Evolutionary conservation across 2,888 invertebrate species (phyloP), one percentile per base, ranked within the genome.

Genomic region (Ceraclea dissimilis): DNA sequence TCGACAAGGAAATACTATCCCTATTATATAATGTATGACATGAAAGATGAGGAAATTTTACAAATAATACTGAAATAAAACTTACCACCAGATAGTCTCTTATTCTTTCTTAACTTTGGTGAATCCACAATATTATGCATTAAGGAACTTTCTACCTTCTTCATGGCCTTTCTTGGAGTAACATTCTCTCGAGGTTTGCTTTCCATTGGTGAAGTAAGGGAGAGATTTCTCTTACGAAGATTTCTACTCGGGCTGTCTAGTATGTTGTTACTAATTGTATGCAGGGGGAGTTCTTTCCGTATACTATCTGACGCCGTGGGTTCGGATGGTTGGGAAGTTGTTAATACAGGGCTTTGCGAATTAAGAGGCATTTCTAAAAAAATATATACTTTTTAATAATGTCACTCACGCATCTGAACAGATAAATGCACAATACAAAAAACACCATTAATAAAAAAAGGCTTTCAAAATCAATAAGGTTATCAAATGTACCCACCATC

Each of bases 51-150:
- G n/a, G n/a, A n/a, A n/a, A n/a, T n/a, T n/a, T n/a, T n/a, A n/a
- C n/a, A n/a, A n/a, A n/a, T n/a, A n/a, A n/a, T 26, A 26, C 10
- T 26, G 26, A 26, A 26, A 6, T 26, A 10, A 6, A 6, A 6
- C 26, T 26, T 26, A 26, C 26, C 26, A 43, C 54, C 49, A 20
- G 47, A 51, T 43, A 48, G 26, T 49, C 31, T 50, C 6, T 53
- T 43, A 18, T 46, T 57, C 49, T 54, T 57, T 19, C 58, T 56
- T 26, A 58, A 56, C 22, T 60, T 60, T 16, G 60, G 60, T 13
- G 60, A 60, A 53, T 60, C 60, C 17, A 60, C 51, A 17, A 54
- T 56, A 22, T 46, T 50, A 33, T 50, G 57, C 21, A 51, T 22
- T 8, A 58, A 19, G 6, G 50, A 50, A 44, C 33, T 60, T 20